Evolutionary conservation across 2,113 vertebrate genomes (phyloP).

Genomic region (Cheilinus undulatus): DNA sequence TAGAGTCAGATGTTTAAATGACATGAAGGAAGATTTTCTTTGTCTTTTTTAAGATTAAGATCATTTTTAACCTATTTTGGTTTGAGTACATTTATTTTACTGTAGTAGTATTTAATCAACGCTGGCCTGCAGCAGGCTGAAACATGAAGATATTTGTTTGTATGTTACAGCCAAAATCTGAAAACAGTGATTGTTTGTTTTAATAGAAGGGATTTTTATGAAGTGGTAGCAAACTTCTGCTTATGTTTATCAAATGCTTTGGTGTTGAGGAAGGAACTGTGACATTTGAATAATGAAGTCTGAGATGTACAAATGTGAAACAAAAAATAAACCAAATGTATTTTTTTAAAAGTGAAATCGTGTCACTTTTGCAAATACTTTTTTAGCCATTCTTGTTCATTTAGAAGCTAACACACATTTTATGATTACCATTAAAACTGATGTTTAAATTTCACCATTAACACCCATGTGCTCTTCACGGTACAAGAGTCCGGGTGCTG

Average conservation of each 20-base stretch:
- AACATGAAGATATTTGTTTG: not conserved
- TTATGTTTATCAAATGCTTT: not conserved
- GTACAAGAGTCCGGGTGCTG: too few relatives aligned
- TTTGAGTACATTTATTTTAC: not conserved
- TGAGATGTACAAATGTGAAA: not conserved
- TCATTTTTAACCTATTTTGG: not conserved
- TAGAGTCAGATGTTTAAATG: not conserved
- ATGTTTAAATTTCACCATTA: too few relatives aligned
- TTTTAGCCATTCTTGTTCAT: too few relatives aligned
- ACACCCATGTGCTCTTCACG: too few relatives aligned
- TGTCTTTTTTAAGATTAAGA: not conserved
- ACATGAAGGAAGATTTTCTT: not conserved
- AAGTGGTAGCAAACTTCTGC: not conserved
- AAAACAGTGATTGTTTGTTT: too few relatives aligned
- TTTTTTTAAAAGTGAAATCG: too few relatives aligned
- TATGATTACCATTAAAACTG: too few relatives aligned
- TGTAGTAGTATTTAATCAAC: not conserved
- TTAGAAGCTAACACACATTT: too few relatives aligned
- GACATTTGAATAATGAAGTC: too few relatives aligned
- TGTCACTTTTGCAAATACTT: not conserved
- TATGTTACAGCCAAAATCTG: not conserved
- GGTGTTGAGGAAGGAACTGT: too few relatives aligned
- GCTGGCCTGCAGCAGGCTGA: constrained; percentile 8
- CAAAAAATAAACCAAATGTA: constrained; percentile 7
- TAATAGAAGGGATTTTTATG: too few relatives aligned